Evolutionary conservation across 2,797 vertebrate genomes (phyloP), one percentile per base, ranked within the genome.

Genomic region (Pangasius mekongensis): DNA sequence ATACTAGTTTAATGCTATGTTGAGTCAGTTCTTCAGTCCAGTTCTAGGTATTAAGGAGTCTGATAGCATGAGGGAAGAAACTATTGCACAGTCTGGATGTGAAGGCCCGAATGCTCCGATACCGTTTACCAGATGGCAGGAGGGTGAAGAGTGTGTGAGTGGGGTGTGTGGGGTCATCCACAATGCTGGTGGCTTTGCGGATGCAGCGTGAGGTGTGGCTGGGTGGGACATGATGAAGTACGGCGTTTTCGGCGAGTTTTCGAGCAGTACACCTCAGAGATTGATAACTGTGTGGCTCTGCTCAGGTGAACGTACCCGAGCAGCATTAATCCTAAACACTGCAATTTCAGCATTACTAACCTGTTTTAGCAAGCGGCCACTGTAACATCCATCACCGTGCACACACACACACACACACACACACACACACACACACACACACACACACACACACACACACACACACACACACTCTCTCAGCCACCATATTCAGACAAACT

Each of bases 201-300:
- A 36, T 36, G 36, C 36, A 36, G 36, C 36, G 36, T 36, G 36
- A 36, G 36, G 36, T 36, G 47, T 14, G 24, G 30, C 4, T 8
- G 86, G 85, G 64, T 76, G 47, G 81, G 52, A 16, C 3, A 1
- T 47, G 64, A 87, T 90, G 66, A 58, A 84, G 76, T 87, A 49
- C 62, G 30, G 84, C 56, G 86, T 22, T 87, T 77, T 54, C 27
- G 87, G 74, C 62, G 20, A 85, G 43, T 83, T 47, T 64, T 66
- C 73, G 43, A 81, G 67, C 66, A 62, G 69, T 39, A 36, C 47
- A 20, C 64, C 54, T 89, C 82, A 14, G 71, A 87, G 85, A 89
- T 86, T 71, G 89, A 89, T 90, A 88, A 87, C 85, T 24, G 3
- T 56, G 56, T 73, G 47, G 33, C 78, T 85, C 67, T 62, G 76